Base-by-base conservation (phyloP, 2,113 vertebrate species). In the Podarcis raffonei region DNA sequence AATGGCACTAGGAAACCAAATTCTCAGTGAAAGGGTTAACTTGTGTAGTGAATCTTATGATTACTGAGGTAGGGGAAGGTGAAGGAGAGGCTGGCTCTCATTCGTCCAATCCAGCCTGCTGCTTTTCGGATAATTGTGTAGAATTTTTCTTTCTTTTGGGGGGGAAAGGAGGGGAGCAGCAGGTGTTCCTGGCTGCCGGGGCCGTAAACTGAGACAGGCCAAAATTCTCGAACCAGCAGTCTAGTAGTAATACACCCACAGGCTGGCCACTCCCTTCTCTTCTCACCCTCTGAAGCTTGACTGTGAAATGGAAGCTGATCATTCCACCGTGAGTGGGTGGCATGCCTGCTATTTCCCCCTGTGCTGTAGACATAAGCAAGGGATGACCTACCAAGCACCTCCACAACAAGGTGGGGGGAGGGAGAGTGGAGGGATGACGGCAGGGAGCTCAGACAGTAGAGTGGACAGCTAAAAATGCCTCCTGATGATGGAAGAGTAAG, bases 151-250 rank as follows among this genome's bases (percentile, higher is more conserved):
- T 85, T 90, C 57, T 53, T 90, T 74, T 72, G 30, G 3, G 11
- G 81, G 92, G 71, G 57, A 89, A 92, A 5, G 42, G 48, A 53
- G 80, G 27, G 1, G 79, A 89, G 81, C 30, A 12, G 48, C 9
- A 32, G 79, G 81, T 0, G 0, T 83, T 85, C 0, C 0, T 32
- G 16, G 81, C 85, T 88, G 39, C 30, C 0, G 0, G 18, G 23
- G 16, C 18, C 65, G 35, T 82, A 23, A 53, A 53, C 9, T 30
- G 59, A 82, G 77, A 81, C n/a, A 18, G 25, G 71, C 66, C 72
- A 68, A 87, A 71, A 59, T 32, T 30, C 37, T 66, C 13, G 0
- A 0, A 53, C 35, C 9, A 48, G 30, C 5, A 0, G 62, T 77
- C 59, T 78, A 22, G 32, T 48, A 25, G 62, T 15, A 25, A 32